phyloP scores from a whole-genome alignment of 2,888 invertebrate species.

The Drosophila fulvimacula region DNA sequence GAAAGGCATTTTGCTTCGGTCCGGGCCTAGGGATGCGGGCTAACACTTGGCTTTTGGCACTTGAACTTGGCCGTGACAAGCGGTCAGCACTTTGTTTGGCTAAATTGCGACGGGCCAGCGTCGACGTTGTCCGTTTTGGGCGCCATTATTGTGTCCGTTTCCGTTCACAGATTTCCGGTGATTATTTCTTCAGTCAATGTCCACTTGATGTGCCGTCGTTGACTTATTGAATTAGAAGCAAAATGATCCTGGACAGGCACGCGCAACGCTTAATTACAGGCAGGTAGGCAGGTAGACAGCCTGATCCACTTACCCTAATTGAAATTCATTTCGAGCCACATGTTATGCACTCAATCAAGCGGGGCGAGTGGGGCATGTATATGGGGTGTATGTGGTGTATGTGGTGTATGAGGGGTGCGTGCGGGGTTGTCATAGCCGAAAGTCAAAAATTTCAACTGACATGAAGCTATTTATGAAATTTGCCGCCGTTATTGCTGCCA shows the following conservation, averaged over 20 bases:
- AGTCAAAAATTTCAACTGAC: conserved; percentile 67
- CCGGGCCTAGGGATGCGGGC: conserved; percentile 7
- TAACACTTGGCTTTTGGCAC: conserved; percentile 12
- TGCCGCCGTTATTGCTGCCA: conserved; percentile 44
- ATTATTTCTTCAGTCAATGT: conserved; percentile 65
- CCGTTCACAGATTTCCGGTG: conserved; percentile 79
- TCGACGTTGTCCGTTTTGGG: conserved; percentile 62
- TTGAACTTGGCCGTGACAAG: conserved; percentile 17
- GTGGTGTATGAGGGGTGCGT: neutral
- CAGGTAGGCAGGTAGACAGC: neutral
- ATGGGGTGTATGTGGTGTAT: no score
- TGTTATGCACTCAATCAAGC: conserved; percentile 34
- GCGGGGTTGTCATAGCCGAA: conserved; percentile 37
- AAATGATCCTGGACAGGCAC: conserved; percentile 65
- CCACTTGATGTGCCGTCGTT: conserved; percentile 38
- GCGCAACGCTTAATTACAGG: conserved; percentile 73
- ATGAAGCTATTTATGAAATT: conserved; percentile 64
- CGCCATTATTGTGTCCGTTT: conserved; percentile 76
- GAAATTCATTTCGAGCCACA: conserved; percentile 61
- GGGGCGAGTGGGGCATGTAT: neutral
- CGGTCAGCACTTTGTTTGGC: conserved; percentile 60
- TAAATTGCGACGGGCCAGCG: conserved; percentile 57
- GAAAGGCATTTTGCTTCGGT: conserved; percentile 45
- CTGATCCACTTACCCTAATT: conserved; percentile 71
- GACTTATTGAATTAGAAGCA: conserved; percentile 71